A percentile compares a stretch with the other conserved stretches of the same genome.
phyloP scores from a whole-genome alignment of 2,888 invertebrate species.

The Thymelicus acteon region DNA sequence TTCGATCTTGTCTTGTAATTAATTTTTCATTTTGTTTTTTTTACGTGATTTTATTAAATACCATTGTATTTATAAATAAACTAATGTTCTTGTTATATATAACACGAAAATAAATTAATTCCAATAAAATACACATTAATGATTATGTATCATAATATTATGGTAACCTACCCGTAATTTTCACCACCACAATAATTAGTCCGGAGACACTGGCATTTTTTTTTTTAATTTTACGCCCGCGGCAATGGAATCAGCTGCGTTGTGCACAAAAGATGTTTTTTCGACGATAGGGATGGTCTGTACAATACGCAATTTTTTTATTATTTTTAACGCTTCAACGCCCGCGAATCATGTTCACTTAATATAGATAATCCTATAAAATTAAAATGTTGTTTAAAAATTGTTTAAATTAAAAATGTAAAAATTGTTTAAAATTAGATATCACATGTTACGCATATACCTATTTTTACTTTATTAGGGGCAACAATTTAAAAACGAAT shows the following conservation, averaged over 20 bases:
- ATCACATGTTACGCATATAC: too few species aligned
- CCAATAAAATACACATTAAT: background rate
- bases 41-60: too few species aligned
- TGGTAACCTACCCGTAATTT: background rate
- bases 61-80: too few species aligned
- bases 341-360: constrained; percentile 12
- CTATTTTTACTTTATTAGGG: too few species aligned
- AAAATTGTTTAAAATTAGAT: too few species aligned
- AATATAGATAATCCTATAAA: constrained; percentile 25
- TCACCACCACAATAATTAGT: constrained; percentile 34
- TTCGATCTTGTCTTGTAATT: too few species aligned
- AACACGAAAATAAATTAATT: background rate
- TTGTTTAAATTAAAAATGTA: too few species aligned
- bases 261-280: constrained; percentile 34
- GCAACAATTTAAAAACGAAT: too few species aligned
- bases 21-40: too few species aligned
- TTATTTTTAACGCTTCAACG: constrained; percentile 30
- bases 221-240: constrained; percentile 36
- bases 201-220: constrained; percentile 30
- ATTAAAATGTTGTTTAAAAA: too few species aligned
- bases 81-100: too few species aligned
- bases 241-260: constrained; percentile 32
- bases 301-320: constrained; percentile 40
- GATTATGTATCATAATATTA: background rate
- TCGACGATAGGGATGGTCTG: constrained; percentile 43